A percentile compares a stretch with the other conserved stretches of the same genome.
Conservation (phyloP, 2,888 invertebrate genomes). For the Amphipoea lucens region DNA sequence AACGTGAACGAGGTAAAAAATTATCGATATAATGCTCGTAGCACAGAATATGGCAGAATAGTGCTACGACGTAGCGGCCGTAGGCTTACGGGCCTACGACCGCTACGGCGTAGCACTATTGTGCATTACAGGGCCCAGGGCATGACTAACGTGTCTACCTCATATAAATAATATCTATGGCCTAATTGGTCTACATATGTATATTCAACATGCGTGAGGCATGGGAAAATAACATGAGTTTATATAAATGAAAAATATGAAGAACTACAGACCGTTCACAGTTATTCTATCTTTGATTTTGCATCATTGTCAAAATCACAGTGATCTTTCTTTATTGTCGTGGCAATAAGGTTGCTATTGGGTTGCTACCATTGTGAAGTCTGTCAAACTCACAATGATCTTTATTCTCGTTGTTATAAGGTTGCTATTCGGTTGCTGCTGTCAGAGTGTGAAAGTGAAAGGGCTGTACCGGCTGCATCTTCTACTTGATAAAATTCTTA, state of each 20-base stretch:
- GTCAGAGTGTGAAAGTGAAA: no score
- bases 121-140: not conserved
- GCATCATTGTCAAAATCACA: no score
- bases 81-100: not conserved
- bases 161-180: not conserved
- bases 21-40: not conserved
- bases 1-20: not conserved
- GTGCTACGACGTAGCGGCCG: constrained; percentile 6
- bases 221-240: not conserved
- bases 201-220: no score
- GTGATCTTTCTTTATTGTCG: no score
- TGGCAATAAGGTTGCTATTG: no score
- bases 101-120: constrained; percentile 7
- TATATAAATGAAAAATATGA: not conserved
- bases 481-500: not conserved
- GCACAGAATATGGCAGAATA: not conserved
- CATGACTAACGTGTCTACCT: not conserved
- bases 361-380: no score
- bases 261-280: not conserved
- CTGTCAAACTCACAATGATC: no score
- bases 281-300: no score
- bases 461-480: no score
- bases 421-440: not conserved
- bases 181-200: not conserved
- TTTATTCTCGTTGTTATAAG: no score